Conservation (phyloP, 2,888 invertebrate species). For the Plusia festucae region DNA sequence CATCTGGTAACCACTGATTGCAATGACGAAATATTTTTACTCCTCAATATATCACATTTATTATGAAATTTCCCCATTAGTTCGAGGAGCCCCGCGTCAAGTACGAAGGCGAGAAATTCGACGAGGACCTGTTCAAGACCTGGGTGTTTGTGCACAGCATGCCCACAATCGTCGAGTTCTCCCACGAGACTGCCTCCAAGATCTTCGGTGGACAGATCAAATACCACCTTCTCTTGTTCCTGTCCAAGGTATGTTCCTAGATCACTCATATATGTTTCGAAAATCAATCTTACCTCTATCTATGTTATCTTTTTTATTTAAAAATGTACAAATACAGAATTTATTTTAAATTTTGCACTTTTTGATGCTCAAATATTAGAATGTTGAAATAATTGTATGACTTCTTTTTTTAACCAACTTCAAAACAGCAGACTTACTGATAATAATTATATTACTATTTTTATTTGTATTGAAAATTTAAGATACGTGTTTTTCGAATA, state of each 20-base stretch:
- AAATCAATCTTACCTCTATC: no score
- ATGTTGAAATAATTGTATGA: no score
- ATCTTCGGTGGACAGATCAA: constrained; percentile 99
- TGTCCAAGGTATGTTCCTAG: constrained; percentile 91
- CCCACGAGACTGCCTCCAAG: constrained; percentile 98
- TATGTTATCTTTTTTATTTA: no score
- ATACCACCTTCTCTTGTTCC: constrained; percentile 98
- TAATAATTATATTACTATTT: neutral
- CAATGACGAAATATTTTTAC: neutral
- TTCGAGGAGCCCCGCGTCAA: constrained; percentile 95
- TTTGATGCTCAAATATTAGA: no score
- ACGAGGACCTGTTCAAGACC: constrained; percentile 92
- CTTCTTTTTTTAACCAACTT: no score
- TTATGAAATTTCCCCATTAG: constrained; percentile 72
- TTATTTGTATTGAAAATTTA: neutral
- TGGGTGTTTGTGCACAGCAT: constrained; percentile 96
- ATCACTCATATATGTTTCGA: no score
- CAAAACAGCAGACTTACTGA: no score
- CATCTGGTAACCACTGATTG: no score
- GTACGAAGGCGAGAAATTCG: constrained; percentile 91
- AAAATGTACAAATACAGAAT: no score
- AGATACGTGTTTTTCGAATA: neutral
- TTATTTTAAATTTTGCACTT: no score
- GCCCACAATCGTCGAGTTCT: constrained; percentile 98
- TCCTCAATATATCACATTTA: no score